These are phyloP conservation scores for Anableps anableps DNA, from an alignment of 2,797 vertebrate species.

Conservation along the genomic window DNA sequence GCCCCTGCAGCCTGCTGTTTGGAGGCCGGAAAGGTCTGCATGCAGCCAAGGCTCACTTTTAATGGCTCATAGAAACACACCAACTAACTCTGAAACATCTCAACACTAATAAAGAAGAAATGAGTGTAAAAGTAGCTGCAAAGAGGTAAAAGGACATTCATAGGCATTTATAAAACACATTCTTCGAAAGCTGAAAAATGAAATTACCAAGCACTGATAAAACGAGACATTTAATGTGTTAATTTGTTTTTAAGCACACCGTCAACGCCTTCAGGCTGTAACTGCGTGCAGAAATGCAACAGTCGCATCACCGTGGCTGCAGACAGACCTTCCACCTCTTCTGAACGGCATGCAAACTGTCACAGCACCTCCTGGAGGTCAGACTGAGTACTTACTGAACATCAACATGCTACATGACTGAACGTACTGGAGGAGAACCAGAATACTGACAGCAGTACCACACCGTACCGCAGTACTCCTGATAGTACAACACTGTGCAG, in stretches of 20 bases:
- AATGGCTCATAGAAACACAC: not conserved
- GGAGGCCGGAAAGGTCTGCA: slow-evolving; percentile 30
- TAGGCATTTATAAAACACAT: slow-evolving; percentile 10
- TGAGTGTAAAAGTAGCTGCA: not conserved
- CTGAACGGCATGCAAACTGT: slow-evolving; percentile 63
- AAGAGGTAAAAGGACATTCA: slow-evolving; percentile 17
- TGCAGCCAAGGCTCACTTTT: slow-evolving; percentile 20
- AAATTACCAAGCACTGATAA: not conserved
- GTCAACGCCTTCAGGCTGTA: slow-evolving; percentile 1
- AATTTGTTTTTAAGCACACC: not conserved
- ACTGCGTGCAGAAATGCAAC: not conserved
- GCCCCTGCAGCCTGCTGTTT: slow-evolving; percentile 24
- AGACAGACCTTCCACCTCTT: slow-evolving; percentile 30
- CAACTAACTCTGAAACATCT: not conserved
- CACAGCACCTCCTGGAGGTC: slow-evolving; percentile 60
- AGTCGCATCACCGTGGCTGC: slow-evolving; percentile 10
- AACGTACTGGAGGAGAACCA: slow-evolving; percentile 54
- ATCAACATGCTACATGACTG: slow-evolving; percentile 73
- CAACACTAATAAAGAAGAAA: not conserved
- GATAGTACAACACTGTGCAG: slow-evolving; percentile 50
- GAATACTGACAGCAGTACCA: slow-evolving; percentile 49
- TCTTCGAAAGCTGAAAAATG: not conserved
- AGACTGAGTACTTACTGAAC: slow-evolving; percentile 58
- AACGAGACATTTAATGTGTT: not conserved
- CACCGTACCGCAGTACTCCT: slow-evolving; percentile 28